Base-by-base conservation (phyloP, 2,797 vertebrate genomes). In the Esox masquinongy region DNA sequence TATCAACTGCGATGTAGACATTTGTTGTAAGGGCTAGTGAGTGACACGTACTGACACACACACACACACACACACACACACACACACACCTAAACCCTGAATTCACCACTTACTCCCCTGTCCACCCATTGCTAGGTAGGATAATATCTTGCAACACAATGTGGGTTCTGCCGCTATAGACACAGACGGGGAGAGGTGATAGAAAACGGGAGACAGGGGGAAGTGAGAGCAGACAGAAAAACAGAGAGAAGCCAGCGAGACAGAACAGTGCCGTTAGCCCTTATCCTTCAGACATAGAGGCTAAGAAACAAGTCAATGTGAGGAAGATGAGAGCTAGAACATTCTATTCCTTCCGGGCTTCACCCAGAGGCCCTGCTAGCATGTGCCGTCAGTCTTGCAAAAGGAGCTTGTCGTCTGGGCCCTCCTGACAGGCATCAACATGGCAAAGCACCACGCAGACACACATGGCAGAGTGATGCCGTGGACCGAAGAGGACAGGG, bases 401-500 rank as follows among this genome's bases (percentile, higher is more conserved):
- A 31, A 64, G 26, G 61, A 64, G 53, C 53, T 59, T 59, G 53
- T 80, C 74, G 72, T 83, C 87, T 79, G 78, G 39, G 73, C 24
- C 80, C 84, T 70, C 39, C 59, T 3, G 24, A 74, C 68, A 82
- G 81, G 80, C 77, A 74, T 76, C 81, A 85, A 77, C 76, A 36
- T 82, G 82, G 86, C 79, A 79, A 86, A 86, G 74, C 84, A 56
- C 72, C 68, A 71, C 17, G 61, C 26, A 3, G 24, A 76, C 73
- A 79, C 81, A 79, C 17, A 39, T 72, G 76, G 26, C 43, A 47
- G 9, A 12, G 9, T 47, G 43, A 47, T 47, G 9, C 43, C 43
- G 12, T 47, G 43, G 11, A 47, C 9, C 9, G 12, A 43, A 43
- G 29, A 50, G 11, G 59, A 12, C 47, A 39, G 47, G 29, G 31